Evolutionary conservation across 2,888 invertebrate genomes (phyloP), one percentile per base, ranked within the genome.

Genomic region (Neoitamus cyanurus): DNA sequence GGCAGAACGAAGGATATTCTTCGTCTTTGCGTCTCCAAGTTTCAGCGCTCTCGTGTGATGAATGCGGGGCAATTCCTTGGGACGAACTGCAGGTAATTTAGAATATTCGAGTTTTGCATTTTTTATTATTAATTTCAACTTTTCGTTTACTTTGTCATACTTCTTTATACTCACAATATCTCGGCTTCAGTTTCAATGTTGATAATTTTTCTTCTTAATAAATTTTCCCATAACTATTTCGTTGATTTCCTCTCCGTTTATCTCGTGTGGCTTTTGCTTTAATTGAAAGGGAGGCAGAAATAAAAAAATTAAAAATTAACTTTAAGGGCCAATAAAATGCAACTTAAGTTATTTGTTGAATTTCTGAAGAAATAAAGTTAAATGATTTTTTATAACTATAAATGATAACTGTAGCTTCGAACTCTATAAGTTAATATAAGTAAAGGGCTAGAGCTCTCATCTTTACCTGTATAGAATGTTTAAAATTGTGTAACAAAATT

Each of bases 11-110:
- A 84, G 95, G 95, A 1, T 93, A 94, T 86, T 92, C 93, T 42
- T 95, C 95, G 0, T 92, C 93, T 0, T 92, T 95, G 68, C 94
- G 95, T 89, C 89, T 95, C 70, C 95, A 95, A 91, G 93, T 95
- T 46, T 93, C 94, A 7, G 93, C 95, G 87, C 91, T 98, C 5
- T 93, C 93, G 34, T 94, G 95, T 82, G 96, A 97, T 88, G 98
- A 98, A 90, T 97, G 97, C 89, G 94, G 95, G 58, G 95, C 96
- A 68, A 97, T 98, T 89, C 96, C 96, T 0, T 97, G 97, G 96
- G 98, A 98, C 89, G 98, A 98, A 92, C 96, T 98, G 92, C 98
- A 98, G 95, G 97, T 97, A 91, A 91, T 89, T 87, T 86, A 75
- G 58, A 20, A 4, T 1, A 25, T 25, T 20, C 6, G 9, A 20